Base-by-base conservation (phyloP, 2,113 vertebrate species). In the Fukomys damarensis region DNA sequence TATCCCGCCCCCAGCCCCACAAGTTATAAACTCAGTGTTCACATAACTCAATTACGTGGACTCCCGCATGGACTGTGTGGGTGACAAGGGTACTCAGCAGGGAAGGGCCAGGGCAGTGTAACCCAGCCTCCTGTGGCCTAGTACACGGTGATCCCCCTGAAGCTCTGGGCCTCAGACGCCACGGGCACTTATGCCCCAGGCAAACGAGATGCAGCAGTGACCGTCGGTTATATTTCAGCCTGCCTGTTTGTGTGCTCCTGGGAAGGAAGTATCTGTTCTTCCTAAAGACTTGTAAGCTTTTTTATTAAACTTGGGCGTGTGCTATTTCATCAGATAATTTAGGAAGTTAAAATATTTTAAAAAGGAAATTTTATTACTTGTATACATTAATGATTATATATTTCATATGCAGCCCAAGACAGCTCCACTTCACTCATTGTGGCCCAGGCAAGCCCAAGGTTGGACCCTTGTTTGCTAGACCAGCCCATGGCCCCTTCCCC, bases 401-500 rank as follows among this genome's bases (percentile, higher is more conserved):
- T 49, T 77, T 49, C 20, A 32, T 17, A 49, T 11, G 20, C 12
- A 3, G 43, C 7, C 9, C 68, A 72, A 32, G 38, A 68, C 35
- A n/a, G 66, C 7, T n/a, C 35, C 32, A 20, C 35, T 68, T n/a
- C 66, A 20, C 17, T n/a, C 66, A n/a, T 35, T n/a, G 16, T 14
- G 35, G 16, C 35, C n/a, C 22, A 41, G 38, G 70, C 70, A 38
- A 72, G 70, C 20, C 46, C 43, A 77, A 7, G 28, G 43, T 43
- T 38, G 28, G 28, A 17, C 46, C 26, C 43, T 26, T 38, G n/a
- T 28, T 26, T 46, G 13, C 86, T 43, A 28, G 54, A 10, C 9
- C 0, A 3, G 19, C 20, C 0, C 77, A 0, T 0, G 0, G 4
- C 20, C 1, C 81, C 32, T 14, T 32, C 41, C 43, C 72, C 26